Evolutionary conservation across 1,140 invertebrate species (phyloP).

Genomic region (Grapholita molesta): DNA sequence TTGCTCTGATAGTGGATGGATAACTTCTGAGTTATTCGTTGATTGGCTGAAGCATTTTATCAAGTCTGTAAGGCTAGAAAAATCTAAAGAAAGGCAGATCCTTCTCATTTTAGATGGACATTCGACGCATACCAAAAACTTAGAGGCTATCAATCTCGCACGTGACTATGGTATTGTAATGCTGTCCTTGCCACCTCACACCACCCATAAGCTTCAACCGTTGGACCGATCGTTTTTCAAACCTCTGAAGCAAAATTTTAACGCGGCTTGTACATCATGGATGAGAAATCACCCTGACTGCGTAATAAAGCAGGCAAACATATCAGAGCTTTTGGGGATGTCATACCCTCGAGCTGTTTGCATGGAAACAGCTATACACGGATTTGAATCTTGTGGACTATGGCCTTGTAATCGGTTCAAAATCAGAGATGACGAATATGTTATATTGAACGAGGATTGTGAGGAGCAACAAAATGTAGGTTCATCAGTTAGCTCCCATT

Average conservation of each 20-base stretch:
- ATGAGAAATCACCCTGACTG: conserved; percentile 30
- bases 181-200: conserved; percentile 40
- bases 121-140: conserved; percentile 30
- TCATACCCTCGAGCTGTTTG: conserved; percentile 40
- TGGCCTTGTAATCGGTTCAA: conserved; percentile 32
- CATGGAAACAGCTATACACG: conserved; percentile 44
- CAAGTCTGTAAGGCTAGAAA: conserved; percentile 28
- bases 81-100: conserved; percentile 30
- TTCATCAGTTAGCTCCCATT: background rate
- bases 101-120: conserved; percentile 27
- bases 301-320: conserved; percentile 33
- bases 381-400: conserved; percentile 44
- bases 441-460: background rate
- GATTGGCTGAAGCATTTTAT: conserved; percentile 20
- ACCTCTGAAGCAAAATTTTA: conserved; percentile 48
- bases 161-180: conserved; percentile 45
- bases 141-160: conserved; percentile 34
- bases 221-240: conserved; percentile 52
- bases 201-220: conserved; percentile 51
- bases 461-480: background rate
- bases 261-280: conserved; percentile 35
- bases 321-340: conserved; percentile 14
- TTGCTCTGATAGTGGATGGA: background rate
- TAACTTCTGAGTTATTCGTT: background rate
- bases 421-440: conserved; percentile 15